phyloP scores from a whole-genome alignment of 92 coral and sea anemone genomes.

The Epizoanthus ramosus region DNA sequence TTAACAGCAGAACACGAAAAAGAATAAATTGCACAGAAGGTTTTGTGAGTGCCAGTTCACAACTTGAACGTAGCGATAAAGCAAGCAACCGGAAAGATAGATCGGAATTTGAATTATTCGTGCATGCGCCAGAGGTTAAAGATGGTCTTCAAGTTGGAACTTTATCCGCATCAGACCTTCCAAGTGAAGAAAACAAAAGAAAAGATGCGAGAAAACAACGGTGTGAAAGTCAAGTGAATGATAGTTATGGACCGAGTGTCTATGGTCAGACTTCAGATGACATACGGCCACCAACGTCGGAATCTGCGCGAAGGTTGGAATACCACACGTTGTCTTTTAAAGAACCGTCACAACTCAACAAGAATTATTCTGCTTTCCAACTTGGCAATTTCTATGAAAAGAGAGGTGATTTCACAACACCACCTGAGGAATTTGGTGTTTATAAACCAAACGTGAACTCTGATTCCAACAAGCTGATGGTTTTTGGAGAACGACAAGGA shows the following conservation, averaged over 20 bases:
- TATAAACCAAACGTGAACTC: no score
- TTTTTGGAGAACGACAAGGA: no score
- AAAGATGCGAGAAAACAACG: no score
- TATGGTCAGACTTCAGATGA: neutral
- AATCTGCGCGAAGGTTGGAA: neutral
- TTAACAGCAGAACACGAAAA: neutral
- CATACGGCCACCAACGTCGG: neutral
- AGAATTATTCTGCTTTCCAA: no score
- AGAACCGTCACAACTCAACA: no score
- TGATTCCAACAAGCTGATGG: no score
- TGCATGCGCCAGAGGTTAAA: neutral
- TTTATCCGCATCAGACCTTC: neutral
- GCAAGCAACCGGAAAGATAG: neutral
- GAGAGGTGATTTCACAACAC: neutral
- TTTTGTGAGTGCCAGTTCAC: neutral
- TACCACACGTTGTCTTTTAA: neutral
- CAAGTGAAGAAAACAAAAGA: neutral
- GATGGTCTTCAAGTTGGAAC: slow-evolving; percentile 7
- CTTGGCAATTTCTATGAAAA: no score
- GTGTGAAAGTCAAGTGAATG: neutral
- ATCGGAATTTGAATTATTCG: neutral
- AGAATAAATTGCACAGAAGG: neutral
- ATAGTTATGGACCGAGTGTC: neutral
- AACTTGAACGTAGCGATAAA: neutral
- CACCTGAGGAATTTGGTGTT: neutral